Base-by-base conservation (phyloP, 2,113 vertebrate species). In the Sisor rabdophorus region DNA sequence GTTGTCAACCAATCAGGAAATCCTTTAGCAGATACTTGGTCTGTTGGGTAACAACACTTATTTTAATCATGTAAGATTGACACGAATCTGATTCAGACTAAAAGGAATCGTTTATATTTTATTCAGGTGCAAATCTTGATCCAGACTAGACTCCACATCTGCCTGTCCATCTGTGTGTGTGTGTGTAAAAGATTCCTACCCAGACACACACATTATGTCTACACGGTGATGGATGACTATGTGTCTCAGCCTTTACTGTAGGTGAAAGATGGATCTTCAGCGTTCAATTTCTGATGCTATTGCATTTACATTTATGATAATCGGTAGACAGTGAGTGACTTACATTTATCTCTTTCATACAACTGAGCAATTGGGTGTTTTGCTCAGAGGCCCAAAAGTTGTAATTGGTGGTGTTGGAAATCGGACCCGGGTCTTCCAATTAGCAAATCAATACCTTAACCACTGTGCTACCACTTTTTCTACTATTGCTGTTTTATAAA, bases 181-280 rank as follows among this genome's bases (percentile, higher is more conserved):
- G 59, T 53, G 19, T 80, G 67, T 72, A 36, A 52, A n/a, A n/a
- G n/a, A n/a, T n/a, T n/a, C n/a, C n/a, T n/a, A n/a, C n/a, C n/a
- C n/a, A n/a, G 17, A 24, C 53, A 80, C 30, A 11, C 50, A 65
- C 77, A 79, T 70, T 44, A 53, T 26, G 77, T 47, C 71, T 76
- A 54, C 53, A 40, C 3, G 15, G 19, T 77, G 80, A 77, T 53
- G 65, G 73, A 67, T 69, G 24, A 16, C 24, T 78, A 24, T 75
- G 59, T 78, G 58, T 44, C 74, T 30, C 53, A 67, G 55, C 19
- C 28, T 71, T 52, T 28, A 55, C 55, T 64, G 54, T 65, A 61
- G 44, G 44, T 32, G 19, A 63, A 58, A 75, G 64, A 70, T 44
- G 50, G 20, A 76, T 58, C 11, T 61, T 10, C 61, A 30, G 56